Evolutionary conservation across 2,113 vertebrate species (phyloP).

Genomic region (Heptranchias perlo): DNA sequence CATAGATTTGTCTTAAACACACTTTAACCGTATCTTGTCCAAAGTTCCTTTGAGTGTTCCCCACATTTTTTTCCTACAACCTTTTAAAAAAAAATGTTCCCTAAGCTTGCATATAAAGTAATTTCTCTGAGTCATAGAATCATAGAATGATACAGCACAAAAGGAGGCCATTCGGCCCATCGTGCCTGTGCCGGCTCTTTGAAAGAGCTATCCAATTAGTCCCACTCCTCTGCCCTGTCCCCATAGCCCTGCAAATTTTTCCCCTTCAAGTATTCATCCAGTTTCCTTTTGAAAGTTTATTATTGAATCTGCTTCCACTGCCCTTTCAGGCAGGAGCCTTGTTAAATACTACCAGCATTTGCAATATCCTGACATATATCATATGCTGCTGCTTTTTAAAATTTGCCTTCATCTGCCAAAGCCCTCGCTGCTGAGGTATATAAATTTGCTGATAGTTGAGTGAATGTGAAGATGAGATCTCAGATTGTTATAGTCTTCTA

Average conservation of each 20-base stretch:
- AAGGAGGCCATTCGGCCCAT: background rate
- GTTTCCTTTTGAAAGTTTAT: background rate
- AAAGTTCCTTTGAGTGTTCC: background rate
- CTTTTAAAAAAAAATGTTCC: background rate
- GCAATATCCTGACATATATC: background rate
- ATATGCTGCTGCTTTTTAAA: background rate
- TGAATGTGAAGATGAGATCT: background rate
- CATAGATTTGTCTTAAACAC: background rate
- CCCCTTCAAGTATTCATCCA: background rate
- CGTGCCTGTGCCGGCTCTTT: background rate
- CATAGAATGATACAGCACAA: background rate
- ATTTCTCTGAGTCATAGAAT: background rate
- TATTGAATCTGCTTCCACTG: background rate
- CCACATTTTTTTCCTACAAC: background rate
- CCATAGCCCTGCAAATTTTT: background rate
- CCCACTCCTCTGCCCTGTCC: background rate
- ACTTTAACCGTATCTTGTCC: background rate
- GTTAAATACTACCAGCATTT: background rate
- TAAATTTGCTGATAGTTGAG: background rate
- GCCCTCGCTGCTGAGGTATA: background rate
- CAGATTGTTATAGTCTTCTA: background rate
- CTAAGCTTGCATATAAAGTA: background rate
- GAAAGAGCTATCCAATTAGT: background rate
- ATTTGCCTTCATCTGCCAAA: background rate
- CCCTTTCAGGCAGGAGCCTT: background rate